Evolutionary conservation across 2,113 vertebrate species (phyloP).

Genomic region (Empidonax traillii): DNA sequence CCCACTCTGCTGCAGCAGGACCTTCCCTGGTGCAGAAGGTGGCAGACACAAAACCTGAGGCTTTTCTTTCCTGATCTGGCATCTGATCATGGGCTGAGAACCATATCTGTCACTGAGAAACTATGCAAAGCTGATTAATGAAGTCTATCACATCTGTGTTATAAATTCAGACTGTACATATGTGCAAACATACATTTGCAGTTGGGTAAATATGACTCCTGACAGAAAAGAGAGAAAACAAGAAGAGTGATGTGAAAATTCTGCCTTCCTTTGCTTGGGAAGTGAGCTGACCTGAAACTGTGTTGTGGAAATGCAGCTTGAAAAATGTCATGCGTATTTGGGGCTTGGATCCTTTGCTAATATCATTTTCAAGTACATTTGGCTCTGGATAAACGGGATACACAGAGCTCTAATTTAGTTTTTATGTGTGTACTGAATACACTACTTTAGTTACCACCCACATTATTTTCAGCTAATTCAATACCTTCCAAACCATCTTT

Average conservation of each 20-base stretch:
- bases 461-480: slow-evolving; percentile 14
- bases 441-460: slow-evolving; percentile 7
- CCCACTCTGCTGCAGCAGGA: background rate
- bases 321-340: background rate
- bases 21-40: rapidly evolving
- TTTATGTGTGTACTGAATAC: background rate
- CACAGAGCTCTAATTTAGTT: background rate
- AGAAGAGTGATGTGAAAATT: background rate
- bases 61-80: background rate
- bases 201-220: background rate
- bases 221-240: background rate
- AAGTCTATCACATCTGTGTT: background rate
- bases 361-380: slow-evolving; percentile 15
- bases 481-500: slow-evolving; percentile 8
- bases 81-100: background rate
- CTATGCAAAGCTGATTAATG: background rate
- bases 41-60: background rate
- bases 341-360: background rate
- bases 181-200: background rate
- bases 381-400: background rate
- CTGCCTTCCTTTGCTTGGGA: background rate
- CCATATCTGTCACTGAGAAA: background rate
- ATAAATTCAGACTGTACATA: background rate
- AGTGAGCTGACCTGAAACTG: background rate
- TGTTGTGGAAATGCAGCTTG: background rate